Base-by-base conservation (phyloP, 2,797 vertebrate species). In the Gallinago stenura region DNA sequence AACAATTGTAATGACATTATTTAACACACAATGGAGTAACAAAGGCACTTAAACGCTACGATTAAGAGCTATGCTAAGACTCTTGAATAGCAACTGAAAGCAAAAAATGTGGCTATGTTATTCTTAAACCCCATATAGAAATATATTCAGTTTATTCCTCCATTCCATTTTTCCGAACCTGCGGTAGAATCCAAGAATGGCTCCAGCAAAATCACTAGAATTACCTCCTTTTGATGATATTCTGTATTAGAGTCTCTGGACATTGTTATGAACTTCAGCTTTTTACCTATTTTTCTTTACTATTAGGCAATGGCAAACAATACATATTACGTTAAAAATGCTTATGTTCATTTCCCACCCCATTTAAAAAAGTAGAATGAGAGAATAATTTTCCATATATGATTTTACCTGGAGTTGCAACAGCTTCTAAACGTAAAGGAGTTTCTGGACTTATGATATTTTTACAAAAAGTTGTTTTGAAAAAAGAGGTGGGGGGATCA, bases 1-100 rank as follows among this genome's bases (percentile, higher is more conserved):
- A 93, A 92, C 87, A 95, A 70, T 86, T 82, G 88, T 68, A 95
- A 81, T 79, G 96, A 51, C 88, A 94, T 95, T 95, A 86, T 94
- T 97, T 93, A 83, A 61, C 41, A 43, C 78, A 89, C 83, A 96
- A 93, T 96, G 68, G 87, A 88, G 79, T 77, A 87, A 92, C 75
- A 96, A 94, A 91, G 80, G 87, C 69, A 83, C 94, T 95, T 94
- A 90, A 85, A 90, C 0, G 0, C 58, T 65, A 41, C 5, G 25
- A 65, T 79, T 92, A 76, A 91, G 82, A 86, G 41, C 30, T 50
- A 46, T 33, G 71, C 53, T 86, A 94, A 96, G 83, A 88, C 69
- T 45, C 70, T 80, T 60, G 66, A 89, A 90, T 30, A 95, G 15
- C 17, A 85, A 78, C 50, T 50, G 90, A 83, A 88, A 92, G 18